Evolutionary conservation across 1,140 invertebrate species (phyloP).

Genomic region (Triops longicaudatus): DNA sequence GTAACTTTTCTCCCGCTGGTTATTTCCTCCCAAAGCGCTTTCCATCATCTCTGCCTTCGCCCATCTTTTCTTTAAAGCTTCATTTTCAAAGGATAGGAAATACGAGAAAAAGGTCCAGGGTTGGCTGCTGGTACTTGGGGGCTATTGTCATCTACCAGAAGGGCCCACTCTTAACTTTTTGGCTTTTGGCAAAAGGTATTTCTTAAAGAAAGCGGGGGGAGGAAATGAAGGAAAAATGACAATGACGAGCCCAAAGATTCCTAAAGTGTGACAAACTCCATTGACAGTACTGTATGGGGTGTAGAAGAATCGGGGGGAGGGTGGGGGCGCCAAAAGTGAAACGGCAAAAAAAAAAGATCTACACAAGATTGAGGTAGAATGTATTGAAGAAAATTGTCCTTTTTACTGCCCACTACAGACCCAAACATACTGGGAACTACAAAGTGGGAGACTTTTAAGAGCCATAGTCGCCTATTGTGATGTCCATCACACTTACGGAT

Average conservation of each 20-base stretch:
- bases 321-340: not conserved
- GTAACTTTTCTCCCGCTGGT: not conserved
- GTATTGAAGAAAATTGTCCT: not conserved
- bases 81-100: not conserved
- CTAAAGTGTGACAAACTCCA: constrained; percentile 12
- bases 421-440: not conserved
- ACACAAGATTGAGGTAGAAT: not conserved
- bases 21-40: not conserved
- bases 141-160: not conserved
- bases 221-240: constrained; percentile 12
- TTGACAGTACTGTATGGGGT: not conserved
- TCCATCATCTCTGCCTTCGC: not conserved
- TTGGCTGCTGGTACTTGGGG: constrained; percentile 20
- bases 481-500: constrained; percentile 14
- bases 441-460: not conserved
- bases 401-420: not conserved
- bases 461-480: constrained; percentile 10
- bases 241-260: constrained; percentile 13
- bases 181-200: not conserved
- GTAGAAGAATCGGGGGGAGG: not conserved
- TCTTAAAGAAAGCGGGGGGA: constrained; percentile 15
- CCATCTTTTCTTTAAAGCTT: not conserved
- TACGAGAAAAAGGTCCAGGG: constrained; percentile 8
- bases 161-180: not conserved
- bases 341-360: not conserved